Conservation (phyloP, 92 coral and sea anemone species). For the Galaxea fascicularis region DNA sequence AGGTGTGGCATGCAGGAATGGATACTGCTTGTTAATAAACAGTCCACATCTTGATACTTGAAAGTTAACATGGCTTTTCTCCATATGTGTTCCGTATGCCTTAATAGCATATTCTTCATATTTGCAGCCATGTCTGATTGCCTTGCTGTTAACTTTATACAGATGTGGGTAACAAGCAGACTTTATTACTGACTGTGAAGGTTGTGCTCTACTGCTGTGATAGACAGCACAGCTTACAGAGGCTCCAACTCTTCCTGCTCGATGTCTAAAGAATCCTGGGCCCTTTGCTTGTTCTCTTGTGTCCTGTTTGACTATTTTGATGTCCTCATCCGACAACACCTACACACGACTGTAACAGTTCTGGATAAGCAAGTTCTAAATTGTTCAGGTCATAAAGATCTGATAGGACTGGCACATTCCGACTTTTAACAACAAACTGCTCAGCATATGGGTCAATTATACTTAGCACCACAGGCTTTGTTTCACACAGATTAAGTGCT, state of each 20-base stretch:
- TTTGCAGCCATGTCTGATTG: no score
- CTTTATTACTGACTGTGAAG: slow-evolving; percentile 52
- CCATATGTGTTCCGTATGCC: no score
- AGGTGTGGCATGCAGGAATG: no score
- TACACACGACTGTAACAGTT: background rate
- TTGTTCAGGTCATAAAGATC: no score
- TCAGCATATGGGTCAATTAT: slow-evolving; percentile 10
- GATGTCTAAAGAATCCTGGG: slow-evolving; percentile 58
- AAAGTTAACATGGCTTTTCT: no score
- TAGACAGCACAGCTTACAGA: slow-evolving; percentile 56
- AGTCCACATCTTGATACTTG: no score
- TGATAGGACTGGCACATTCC: no score
- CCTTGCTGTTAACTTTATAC: no score
- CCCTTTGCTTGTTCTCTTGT: slow-evolving; percentile 6
- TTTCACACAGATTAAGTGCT: no score
- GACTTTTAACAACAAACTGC: slow-evolving; percentile 22
- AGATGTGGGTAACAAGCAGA: slow-evolving; percentile 59
- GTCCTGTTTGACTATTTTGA: slow-evolving; percentile 51
- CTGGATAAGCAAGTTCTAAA: slow-evolving; percentile 21
- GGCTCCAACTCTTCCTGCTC: no score
- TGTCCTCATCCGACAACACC: slow-evolving; percentile 18
- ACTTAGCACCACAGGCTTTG: slow-evolving; percentile 7
- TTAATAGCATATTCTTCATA: no score
- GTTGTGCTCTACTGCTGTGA: slow-evolving; percentile 43
- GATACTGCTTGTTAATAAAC: no score